Base-by-base conservation (phyloP, 1,140 invertebrate species). In the Neuroterus valhalla region DNA sequence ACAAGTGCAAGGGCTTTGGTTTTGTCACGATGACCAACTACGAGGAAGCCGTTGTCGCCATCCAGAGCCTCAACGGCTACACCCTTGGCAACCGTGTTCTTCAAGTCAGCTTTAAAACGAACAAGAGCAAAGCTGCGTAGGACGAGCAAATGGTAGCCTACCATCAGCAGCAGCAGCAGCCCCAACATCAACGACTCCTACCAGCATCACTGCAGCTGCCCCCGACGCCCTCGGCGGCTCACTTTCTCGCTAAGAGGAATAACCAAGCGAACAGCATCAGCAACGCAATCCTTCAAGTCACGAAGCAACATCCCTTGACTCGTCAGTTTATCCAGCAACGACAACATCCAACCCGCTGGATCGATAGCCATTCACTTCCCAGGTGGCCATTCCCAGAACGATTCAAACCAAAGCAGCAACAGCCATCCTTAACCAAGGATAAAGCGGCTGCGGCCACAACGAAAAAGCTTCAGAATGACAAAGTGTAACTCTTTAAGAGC, bases 11-110 rank as follows among this genome's bases (percentile, higher is more conserved):
- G 91, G 98, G 98, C 81, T 99, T 99, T 89, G 98, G 98, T n/a
- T 99, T 99, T 90, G 98, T 99, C 74, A 99, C 98, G 70, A 99
- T 99, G 98, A 99, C 97, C 84, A 99, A 99, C 90, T 99, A 99
- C 91, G 98, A 99, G 89, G 98, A 99, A 88, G 98, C 98, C 14
- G 94, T 98, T 26, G 95, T 98, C 75, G 98, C 98, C 70, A 99
- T 99, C 84, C 97, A 98, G 90, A 97, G 96, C 76, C 93, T 99
- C 73, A 99, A 99, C 91, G 98, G 98, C 68, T 99, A 98, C 91
- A 98, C 97, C 77, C 93, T 99, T 79, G 98, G 97, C 84, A 99
- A 98, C 91, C 94, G 98, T 70, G 97, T 99, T 77, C 94, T 99
- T 83, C 98, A 99, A 93, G 98, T 99, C 86, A 98, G 97, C 89